Percentiles rank a stretch among this genome's conserved stretches.
phyloP scores from a whole-genome alignment of 2,888 invertebrate genomes.

The Sphinx pinastri region DNA sequence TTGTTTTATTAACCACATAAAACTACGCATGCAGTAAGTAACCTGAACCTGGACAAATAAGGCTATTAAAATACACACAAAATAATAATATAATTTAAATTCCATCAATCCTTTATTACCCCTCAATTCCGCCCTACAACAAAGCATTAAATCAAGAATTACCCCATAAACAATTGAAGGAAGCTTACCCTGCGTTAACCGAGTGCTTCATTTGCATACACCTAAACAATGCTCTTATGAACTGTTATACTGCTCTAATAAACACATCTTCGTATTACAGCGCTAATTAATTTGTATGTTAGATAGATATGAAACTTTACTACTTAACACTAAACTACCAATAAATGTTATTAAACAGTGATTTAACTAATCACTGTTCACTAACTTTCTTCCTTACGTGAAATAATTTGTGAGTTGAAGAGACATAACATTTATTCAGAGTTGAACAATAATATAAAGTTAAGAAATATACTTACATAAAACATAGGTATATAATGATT shows the following conservation, averaged over 20 bases:
- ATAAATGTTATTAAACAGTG: not conserved
- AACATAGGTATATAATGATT: too few species aligned
- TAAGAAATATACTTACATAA: too few species aligned
- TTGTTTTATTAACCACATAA: too few species aligned
- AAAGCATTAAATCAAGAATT: conserved; percentile 18
- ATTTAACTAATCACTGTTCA: too few species aligned
- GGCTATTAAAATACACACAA: too few species aligned
- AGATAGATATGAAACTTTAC: not conserved
- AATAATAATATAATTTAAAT: not conserved
- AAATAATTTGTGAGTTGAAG: too few species aligned
- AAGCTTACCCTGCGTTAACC: conserved; percentile 21
- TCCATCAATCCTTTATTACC: not conserved
- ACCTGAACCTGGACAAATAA: too few species aligned
- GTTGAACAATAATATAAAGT: too few species aligned
- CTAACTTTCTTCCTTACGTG: too few species aligned
- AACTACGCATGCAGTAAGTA: too few species aligned
- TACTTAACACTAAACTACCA: not conserved
- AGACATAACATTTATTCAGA: too few species aligned
- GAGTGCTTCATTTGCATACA: conserved; percentile 15
- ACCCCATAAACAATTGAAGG: conserved; percentile 11
- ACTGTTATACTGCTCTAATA: not conserved
- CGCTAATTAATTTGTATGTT: not conserved
- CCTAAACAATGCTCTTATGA: conserved; percentile 9
- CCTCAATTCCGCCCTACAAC: not conserved
- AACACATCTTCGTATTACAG: conserved; percentile 4